Conservation (phyloP, 2,888 invertebrate species). For the Stenodera caucasica region DNA sequence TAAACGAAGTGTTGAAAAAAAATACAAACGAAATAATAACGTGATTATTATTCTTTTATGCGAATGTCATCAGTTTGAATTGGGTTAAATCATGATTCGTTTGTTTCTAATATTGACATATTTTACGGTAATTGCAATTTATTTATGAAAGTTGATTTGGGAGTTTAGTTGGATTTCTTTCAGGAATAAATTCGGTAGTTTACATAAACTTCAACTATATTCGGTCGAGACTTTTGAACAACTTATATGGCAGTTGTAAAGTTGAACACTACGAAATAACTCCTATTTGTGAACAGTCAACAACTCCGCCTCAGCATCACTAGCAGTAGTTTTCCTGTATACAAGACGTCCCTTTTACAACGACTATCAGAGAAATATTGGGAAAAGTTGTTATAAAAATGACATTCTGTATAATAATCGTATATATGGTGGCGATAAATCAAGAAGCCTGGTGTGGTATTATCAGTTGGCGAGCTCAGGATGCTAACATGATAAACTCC, state of each 20-base stretch:
- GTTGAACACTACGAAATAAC: neutral
- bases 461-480: constrained; percentile 43
- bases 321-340: neutral
- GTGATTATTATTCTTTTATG: constrained; percentile 5
- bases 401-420: constrained; percentile 16
- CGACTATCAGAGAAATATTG: no score
- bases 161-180: neutral
- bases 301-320: neutral
- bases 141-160: neutral
- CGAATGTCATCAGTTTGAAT: neutral
- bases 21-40: neutral
- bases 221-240: neutral
- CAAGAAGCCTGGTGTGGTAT: constrained; percentile 38
- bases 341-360: no score
- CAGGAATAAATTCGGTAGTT: neutral
- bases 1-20: neutral
- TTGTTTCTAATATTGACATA: neutral
- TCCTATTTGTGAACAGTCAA: neutral
- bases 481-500: constrained; percentile 50
- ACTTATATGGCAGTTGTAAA: constrained; percentile 3
- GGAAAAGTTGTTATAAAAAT: no score
- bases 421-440: constrained; percentile 39
- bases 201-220: neutral
- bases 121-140: neutral
- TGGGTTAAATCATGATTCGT: neutral